Conservation (phyloP, 2,797 vertebrate species). For the Lacerta agilis region DNA sequence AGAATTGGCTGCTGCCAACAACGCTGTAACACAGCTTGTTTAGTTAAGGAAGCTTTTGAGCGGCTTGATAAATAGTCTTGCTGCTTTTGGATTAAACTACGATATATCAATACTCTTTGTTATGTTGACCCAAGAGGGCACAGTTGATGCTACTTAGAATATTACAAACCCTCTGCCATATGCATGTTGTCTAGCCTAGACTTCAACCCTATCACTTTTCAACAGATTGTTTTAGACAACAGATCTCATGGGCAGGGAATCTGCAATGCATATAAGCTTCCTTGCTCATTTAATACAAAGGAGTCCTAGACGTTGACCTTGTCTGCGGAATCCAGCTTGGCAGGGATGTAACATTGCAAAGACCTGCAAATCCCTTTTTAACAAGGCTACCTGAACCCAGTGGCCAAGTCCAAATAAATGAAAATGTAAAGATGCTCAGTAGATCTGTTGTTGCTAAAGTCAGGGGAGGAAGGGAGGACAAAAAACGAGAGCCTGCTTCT, state of each 20-base stretch:
- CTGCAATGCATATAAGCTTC: slow-evolving; percentile 86
- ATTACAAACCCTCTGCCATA: slow-evolving; percentile 82
- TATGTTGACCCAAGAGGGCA: slow-evolving; percentile 75
- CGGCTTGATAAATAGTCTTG: slow-evolving; percentile 76
- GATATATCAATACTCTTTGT: slow-evolving; percentile 78
- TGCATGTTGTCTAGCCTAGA: slow-evolving; percentile 81
- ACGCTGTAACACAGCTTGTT: slow-evolving; percentile 61
- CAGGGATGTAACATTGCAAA: slow-evolving; percentile 77
- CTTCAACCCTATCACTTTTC: slow-evolving; percentile 85
- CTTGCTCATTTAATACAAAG: slow-evolving; percentile 84
- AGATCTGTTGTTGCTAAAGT: slow-evolving; percentile 63
- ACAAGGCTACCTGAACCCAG: slow-evolving; percentile 80
- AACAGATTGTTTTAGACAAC: slow-evolving; percentile 86
- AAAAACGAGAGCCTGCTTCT: background rate
- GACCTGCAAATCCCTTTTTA: slow-evolving; percentile 83
- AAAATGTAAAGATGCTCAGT: slow-evolving; percentile 75
- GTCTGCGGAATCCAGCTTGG: slow-evolving; percentile 81
- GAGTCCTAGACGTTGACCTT: slow-evolving; percentile 85
- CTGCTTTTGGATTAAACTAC: slow-evolving; percentile 78
- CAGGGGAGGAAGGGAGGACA: slow-evolving; percentile 54
- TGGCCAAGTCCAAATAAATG: slow-evolving; percentile 74
- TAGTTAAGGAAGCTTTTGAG: slow-evolving; percentile 9
- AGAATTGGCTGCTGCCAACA: slow-evolving; percentile 67
- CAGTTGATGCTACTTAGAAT: slow-evolving; percentile 79
- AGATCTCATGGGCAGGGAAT: slow-evolving; percentile 84